A percentile compares a stretch with the other conserved stretches of the same genome.
Evolutionary conservation across 1,140 invertebrate genomes (phyloP).

Genomic region (Drosophila repletoides): DNA sequence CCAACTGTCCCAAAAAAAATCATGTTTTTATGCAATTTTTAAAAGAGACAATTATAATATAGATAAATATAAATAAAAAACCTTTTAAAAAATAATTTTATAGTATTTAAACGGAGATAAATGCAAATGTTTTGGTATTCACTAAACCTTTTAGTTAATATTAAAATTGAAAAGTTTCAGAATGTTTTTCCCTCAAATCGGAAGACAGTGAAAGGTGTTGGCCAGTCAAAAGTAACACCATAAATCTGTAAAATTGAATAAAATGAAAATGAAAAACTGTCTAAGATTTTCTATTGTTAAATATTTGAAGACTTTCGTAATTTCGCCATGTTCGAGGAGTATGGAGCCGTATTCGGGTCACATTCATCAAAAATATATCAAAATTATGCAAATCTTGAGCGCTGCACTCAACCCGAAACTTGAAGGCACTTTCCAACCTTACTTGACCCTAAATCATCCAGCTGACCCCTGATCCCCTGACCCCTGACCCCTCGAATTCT

Average conservation of each 20-base stretch:
- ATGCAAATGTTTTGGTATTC: too few species aligned
- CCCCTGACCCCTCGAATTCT: conserved; percentile 9
- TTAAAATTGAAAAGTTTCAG: too few species aligned
- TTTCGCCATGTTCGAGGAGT: too few species aligned
- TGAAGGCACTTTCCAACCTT: conserved; percentile 61
- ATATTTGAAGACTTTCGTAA: conserved; percentile 22
- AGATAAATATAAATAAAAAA: too few species aligned
- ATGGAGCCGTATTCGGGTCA: background rate
- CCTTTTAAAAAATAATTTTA: too few species aligned
- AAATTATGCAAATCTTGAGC: conserved; percentile 65
- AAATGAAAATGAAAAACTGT: background rate
- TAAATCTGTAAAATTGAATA: background rate
- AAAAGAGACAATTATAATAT: too few species aligned
- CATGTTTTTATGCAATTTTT: too few species aligned
- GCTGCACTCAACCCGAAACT: conserved; percentile 43
- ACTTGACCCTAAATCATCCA: conserved; percentile 65
- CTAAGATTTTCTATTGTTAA: conserved; percentile 16
- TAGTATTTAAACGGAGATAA: too few species aligned
- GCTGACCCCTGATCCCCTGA: conserved; percentile 11
- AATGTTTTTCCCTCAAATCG: too few species aligned
- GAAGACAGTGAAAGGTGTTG: conserved; percentile 15
- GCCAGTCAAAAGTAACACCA: background rate
- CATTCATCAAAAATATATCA: conserved; percentile 57
- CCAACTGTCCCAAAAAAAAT: too few species aligned
- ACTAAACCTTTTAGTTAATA: too few species aligned